A percentile compares a stretch with the other conserved stretches of the same genome.
phyloP scores from a whole-genome alignment of 1,140 invertebrate species.

The Scylla paramamosain region DNA sequence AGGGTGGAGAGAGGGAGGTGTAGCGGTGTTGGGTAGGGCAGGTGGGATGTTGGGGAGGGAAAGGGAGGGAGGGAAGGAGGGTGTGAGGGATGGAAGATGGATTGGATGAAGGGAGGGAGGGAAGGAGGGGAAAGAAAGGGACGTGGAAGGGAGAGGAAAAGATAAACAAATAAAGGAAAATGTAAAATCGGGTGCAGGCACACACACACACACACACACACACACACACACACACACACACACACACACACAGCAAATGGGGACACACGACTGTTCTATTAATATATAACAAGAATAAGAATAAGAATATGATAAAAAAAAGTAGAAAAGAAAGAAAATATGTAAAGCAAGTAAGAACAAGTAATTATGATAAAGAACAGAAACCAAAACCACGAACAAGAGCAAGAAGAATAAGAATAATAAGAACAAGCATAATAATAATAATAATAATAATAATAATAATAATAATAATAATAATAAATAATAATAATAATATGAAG shows the following conservation, averaged over 20 bases:
- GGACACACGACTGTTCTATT: neutral
- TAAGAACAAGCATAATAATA: no score
- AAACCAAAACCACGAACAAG: no score
- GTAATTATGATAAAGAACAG: no score
- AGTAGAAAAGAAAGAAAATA: no score
- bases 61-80: neutral
- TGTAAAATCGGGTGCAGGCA: neutral
- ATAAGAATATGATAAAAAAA: neutral
- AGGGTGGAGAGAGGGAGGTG: no score
- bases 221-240: neutral
- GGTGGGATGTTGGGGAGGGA: neutral
- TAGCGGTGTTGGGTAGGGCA: neutral
- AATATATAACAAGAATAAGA: neutral
- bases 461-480: no score
- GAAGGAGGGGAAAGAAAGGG: neutral
- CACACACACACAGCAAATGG: neutral
- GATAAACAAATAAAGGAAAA: neutral
- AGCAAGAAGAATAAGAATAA: no score
- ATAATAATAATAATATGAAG: no score
- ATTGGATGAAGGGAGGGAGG: neutral
- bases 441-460: no score
- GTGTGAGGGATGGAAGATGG: neutral
- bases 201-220: no score
- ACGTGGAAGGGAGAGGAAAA: neutral
- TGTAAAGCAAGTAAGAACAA: no score